Base-by-base conservation (phyloP, 2,888 invertebrate species). In the Cataglyphis rosenhaueri region DNA sequence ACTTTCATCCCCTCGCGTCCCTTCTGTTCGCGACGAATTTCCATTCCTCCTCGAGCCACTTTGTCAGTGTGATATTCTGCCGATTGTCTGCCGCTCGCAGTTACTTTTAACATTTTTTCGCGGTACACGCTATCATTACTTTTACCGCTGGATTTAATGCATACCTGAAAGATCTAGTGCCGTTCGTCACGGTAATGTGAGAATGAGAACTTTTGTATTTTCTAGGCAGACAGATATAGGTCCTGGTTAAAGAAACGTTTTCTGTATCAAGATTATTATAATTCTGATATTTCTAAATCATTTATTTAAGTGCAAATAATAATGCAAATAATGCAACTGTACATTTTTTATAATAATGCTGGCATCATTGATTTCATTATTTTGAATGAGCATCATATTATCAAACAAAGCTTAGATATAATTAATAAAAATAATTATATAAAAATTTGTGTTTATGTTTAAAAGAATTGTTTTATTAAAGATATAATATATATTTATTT, bases 71-170 rank as follows among this genome's bases (percentile, higher is more conserved):
- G 59, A 79, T 71, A 59, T 59, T 76, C 64, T 32, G 8, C 55
- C 70, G 32, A 79, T 71, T 79, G 73, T 76, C 68, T 52, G 8
- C 55, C 70, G 32, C 55, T 57, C 35, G 82, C 75, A 81, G 82
- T 75, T 70, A 70, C 82, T 84, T 85, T 84, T 55, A 73, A 81
- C 83, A 90, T 90, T 90, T 86, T 82, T 83, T 57, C 75, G 61
- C 57, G 25, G 64, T 70, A 64, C 87, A 90, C 89, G 89, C 89
- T 89, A 89, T 84, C 87, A 84, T 87, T 90, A 87, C 84, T 87
- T 84, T 88, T 81, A 82, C 73, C 78, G 21, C 44, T 81, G 78
- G 66, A 85, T 90, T 89, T 90, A 89, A 89, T 87, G 85, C 83
- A 81, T 59, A 25, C 76, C 21, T 18, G 55, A 38, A 76, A 83